Base-by-base conservation (phyloP, 1,140 invertebrate species). In the Campoletis sonorensis region DNA sequence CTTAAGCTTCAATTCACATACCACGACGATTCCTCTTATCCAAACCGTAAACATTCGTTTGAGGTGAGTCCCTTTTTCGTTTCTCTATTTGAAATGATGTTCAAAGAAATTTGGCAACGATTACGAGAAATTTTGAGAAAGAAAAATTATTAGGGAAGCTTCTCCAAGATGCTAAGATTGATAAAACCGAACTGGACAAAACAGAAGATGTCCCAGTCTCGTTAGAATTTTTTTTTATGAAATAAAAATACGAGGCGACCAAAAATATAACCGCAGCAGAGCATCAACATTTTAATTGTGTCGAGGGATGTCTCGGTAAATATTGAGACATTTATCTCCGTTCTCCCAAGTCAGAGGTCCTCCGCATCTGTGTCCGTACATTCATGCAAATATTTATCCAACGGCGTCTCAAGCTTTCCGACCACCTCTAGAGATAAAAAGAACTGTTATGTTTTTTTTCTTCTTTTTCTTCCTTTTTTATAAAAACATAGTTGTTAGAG, bases 331-430 rank as follows among this genome's bases (percentile, higher is more conserved):
- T 71, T 40, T 71, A 18, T 71, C 33, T n/a, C 68, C 8, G 33
- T 30, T 16, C 18, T 0, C 27, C 33, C n/a, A 27, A 45, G 40
- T 10, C 33, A 18, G 18, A 71, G 33, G 33, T 33, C 18, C 18
- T 71, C 72, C 51, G 26, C 45, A 37, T 13, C 37, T 54, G 40
- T 54, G 30, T 82, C 72, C 79, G 77, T 33, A 51, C 80, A 81
- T 58, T 81, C 82, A 85, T 81, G 81, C 73, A 86, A 86, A 86
- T 86, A 85, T 86, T 86, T 84, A 81, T 81, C 80, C 82, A 61
- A 37, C 71, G 21, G 18, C 16, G 30, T 33, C 16, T 71, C 54
- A 10, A 37, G 45, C 73, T 76, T 40, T 33, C 16, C 72, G 15
- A 3, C n/a, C 4, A 58, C 0, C 18, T 58, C 18, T 10, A 21